These are phyloP conservation scores for Minunthozetes semirufus DNA, from an alignment of 2,888 invertebrate genomes.

Conservation along the genomic window DNA sequence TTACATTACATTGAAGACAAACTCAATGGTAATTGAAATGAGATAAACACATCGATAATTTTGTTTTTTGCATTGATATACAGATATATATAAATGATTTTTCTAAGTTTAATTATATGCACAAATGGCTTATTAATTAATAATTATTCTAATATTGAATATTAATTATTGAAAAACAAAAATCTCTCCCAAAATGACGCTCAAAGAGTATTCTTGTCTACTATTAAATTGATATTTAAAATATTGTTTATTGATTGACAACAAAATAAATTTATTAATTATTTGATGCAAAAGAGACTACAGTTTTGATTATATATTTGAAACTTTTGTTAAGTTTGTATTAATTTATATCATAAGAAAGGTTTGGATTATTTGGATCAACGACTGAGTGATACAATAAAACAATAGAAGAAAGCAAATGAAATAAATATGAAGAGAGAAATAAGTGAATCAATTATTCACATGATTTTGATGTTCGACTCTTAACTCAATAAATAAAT, in stretches of 20 bases:
- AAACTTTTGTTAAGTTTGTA: constrained; percentile 18
- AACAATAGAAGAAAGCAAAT: neutral
- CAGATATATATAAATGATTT: no score
- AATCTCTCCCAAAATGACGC: no score
- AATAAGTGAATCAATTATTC: constrained; percentile 14
- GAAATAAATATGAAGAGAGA: neutral
- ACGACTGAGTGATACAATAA: neutral
- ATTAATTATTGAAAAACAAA: no score
- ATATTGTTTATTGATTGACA: neutral
- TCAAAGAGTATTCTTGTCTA: no score
- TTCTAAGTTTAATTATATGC: no score
- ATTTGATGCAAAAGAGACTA: neutral
- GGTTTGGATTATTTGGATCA: neutral
- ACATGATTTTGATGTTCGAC: neutral
- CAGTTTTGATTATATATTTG: neutral
- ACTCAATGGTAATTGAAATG: no score
- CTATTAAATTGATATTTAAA: neutral
- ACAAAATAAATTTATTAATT: neutral
- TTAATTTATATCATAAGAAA: neutral
- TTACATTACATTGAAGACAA: neutral
- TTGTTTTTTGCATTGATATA: no score
- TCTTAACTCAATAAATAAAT: neutral
- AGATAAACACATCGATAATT: no score
- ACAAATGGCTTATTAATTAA: no score
- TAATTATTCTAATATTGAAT: no score